phyloP scores from a whole-genome alignment of 2,113 vertebrate genomes.

The Laterallus jamaicensis region DNA sequence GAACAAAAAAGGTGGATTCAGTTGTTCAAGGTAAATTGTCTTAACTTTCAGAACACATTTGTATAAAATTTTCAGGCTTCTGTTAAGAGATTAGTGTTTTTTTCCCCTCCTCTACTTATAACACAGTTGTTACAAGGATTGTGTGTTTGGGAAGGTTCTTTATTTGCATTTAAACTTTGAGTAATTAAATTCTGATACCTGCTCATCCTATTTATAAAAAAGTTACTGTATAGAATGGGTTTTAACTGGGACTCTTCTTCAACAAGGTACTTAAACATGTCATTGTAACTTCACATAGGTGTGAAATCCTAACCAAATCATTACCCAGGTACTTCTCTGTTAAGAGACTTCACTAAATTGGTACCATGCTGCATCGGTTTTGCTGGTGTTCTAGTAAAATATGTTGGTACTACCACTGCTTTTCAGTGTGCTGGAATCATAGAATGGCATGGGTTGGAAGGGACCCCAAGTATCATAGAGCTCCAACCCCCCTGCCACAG shows the following conservation, averaged over 20 bases:
- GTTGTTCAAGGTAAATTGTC: constrained; percentile 88
- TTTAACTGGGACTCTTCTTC: background rate
- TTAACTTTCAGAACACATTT: background rate
- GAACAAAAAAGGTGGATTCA: constrained; percentile 97
- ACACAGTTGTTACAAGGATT: background rate
- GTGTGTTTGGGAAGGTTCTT: background rate
- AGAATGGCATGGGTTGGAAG: too few relatives aligned
- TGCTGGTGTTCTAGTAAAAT: background rate
- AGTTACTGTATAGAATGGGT: background rate
- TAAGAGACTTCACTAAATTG: background rate
- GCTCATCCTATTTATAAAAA: background rate
- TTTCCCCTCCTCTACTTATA: background rate
- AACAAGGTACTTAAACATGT: background rate
- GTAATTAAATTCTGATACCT: background rate
- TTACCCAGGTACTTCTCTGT: background rate
- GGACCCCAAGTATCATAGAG: too few relatives aligned
- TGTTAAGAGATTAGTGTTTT: background rate
- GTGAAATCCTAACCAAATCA: background rate
- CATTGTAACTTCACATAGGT: background rate
- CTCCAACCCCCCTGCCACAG: too few relatives aligned
- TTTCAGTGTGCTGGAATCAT: background rate
- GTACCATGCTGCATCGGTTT: background rate
- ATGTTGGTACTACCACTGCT: background rate
- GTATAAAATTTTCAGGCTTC: background rate
- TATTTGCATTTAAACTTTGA: background rate